Evolutionary conservation across 1,140 invertebrate species (phyloP).

Genomic region (Harlomillsia oculata): DNA sequence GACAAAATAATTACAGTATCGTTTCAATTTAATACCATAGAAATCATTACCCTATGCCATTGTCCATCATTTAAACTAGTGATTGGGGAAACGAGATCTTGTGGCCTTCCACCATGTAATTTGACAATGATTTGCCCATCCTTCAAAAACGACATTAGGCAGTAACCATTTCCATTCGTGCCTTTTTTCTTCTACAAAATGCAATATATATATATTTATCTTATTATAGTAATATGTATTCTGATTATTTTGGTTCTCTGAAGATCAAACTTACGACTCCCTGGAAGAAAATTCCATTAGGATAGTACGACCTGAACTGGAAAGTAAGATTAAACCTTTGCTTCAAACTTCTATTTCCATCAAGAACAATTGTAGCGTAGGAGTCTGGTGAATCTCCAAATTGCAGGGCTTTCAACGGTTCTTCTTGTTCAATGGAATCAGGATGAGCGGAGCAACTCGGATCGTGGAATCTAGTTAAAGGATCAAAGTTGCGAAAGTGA

Average conservation of each 20-base stretch:
- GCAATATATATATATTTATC: conserved; percentile 7
- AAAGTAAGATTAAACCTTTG: conserved; percentile 66
- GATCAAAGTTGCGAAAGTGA: not conserved
- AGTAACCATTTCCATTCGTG: conserved; percentile 57
- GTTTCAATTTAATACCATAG: not conserved
- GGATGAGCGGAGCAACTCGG: conserved; percentile 1
- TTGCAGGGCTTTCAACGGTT: conserved; percentile 69
- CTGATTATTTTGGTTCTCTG: no score
- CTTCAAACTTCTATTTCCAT: conserved; percentile 53
- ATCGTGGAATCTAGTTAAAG: not conserved
- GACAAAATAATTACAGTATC: not conserved
- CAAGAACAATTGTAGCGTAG: conserved; percentile 58
- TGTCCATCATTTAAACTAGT: conserved; percentile 61
- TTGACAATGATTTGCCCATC: conserved; percentile 60
- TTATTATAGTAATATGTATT: no score
- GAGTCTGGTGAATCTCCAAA: conserved; percentile 71
- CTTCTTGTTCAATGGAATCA: conserved; percentile 19
- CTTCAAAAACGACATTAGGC: conserved; percentile 58
- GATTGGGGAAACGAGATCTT: conserved; percentile 51
- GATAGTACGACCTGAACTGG: conserved; percentile 75
- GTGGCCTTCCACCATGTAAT: conserved; percentile 55
- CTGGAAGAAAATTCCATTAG: conserved; percentile 68
- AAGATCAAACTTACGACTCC: conserved; percentile 53
- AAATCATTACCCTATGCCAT: conserved; percentile 60
- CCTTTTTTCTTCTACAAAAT: conserved; percentile 35